phyloP scores from a whole-genome alignment of 37 sponge, comb jelly and placozoan species.

The Spongilla lacustris region DNA sequence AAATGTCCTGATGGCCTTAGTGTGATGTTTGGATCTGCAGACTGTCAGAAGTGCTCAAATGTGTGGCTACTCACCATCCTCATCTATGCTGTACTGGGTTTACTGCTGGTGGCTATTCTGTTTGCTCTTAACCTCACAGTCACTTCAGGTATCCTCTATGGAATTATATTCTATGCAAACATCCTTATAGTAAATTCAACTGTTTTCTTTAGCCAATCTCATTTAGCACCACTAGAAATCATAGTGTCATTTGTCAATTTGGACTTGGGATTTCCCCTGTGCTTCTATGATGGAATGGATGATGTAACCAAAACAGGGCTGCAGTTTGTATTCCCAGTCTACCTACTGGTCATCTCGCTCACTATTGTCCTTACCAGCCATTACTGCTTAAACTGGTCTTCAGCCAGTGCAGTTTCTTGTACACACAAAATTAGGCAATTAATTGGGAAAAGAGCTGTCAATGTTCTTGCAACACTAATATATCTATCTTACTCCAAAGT shows the following conservation, averaged over 20 bases:
- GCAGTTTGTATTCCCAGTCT: constrained; percentile 60
- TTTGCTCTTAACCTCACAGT: constrained; percentile 38
- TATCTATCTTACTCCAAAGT: constrained; percentile 36
- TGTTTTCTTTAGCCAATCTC: neutral
- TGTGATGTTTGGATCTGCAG: constrained; percentile 13
- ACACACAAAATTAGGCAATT: too few species aligned
- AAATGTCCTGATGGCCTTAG: constrained; percentile 22
- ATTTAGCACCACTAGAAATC: constrained; percentile 17
- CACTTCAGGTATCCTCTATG: constrained; percentile 24
- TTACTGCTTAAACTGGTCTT: neutral
- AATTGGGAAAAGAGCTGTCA: neutral
- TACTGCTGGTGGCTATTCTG: constrained; percentile 17
- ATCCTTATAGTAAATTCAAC: constrained; percentile 9
- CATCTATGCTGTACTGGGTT: constrained; percentile 3
- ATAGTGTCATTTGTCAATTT: constrained; percentile 52
- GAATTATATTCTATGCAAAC: constrained; percentile 53
- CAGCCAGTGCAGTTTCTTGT: too few species aligned
- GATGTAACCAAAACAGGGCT: constrained; percentile 45
- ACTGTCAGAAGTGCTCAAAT: constrained; percentile 35
- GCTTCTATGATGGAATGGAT: constrained; percentile 73
- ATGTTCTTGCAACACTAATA: constrained; percentile 47
- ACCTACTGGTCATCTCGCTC: constrained; percentile 36
- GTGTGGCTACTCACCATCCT: constrained; percentile 24
- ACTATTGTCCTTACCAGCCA: constrained; percentile 25
- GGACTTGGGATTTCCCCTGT: constrained; percentile 51